phyloP scores from a whole-genome alignment of 1,140 invertebrate species.

The Apis mellifera region DNA sequence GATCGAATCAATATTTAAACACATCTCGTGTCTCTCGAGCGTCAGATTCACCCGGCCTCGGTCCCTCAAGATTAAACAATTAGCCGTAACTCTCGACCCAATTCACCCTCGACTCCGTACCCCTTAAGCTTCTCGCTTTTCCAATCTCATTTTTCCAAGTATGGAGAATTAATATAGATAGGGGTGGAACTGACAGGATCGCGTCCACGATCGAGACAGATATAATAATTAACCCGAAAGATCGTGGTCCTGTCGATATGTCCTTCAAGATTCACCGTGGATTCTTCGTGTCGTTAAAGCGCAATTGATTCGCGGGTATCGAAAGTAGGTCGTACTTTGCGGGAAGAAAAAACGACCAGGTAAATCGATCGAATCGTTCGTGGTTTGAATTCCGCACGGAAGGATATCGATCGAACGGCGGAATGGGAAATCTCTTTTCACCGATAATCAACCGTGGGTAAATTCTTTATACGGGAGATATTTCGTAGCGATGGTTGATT shows the following conservation, averaged over 20 bases:
- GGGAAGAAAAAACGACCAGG: neutral
- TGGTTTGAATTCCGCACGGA: too few species aligned
- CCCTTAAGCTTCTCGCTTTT: neutral
- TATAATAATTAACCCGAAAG: constrained; percentile 4
- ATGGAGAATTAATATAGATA: too few species aligned
- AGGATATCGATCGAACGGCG: too few species aligned
- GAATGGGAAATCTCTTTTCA: too few species aligned
- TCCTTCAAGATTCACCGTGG: neutral
- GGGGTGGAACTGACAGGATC: neutral
- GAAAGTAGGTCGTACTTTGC: neutral
- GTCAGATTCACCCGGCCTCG: neutral
- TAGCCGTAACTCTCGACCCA: constrained; percentile 11
- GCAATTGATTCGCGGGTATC: constrained; percentile 9
- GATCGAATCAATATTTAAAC: neutral
- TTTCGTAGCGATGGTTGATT: too few species aligned
- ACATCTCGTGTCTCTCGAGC: neutral
- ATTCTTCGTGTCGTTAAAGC: neutral
- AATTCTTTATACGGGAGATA: too few species aligned
- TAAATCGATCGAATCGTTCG: constrained; percentile 7
- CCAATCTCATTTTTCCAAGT: constrained; percentile 22
- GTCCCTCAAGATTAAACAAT: constrained; percentile 17
- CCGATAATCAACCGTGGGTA: too few species aligned
- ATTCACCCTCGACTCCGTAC: neutral
- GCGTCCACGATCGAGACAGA: neutral
- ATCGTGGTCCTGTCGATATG: neutral